Conservation (phyloP, 2,797 vertebrate species). For the Lacerta agilis region DNA sequence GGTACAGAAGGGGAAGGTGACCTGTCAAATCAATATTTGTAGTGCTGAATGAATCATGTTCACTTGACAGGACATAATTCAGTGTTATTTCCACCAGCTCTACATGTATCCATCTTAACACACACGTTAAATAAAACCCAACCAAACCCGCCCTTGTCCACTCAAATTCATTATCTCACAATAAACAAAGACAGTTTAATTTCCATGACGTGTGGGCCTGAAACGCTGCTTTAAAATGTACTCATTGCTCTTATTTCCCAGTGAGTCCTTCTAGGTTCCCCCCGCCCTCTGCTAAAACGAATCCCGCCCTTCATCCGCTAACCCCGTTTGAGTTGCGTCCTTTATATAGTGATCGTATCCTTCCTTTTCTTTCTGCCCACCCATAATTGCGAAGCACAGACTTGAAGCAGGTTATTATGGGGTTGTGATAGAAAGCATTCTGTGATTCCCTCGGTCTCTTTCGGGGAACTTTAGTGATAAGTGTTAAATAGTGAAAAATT, state of each 20-base stretch:
- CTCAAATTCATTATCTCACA: constrained; percentile 60
- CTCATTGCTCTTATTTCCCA: background rate
- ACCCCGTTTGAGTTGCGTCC: constrained; percentile 14
- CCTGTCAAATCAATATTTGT: constrained; percentile 65
- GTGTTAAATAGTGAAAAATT: background rate
- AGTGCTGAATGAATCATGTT: constrained; percentile 65
- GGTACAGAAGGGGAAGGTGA: constrained; percentile 58
- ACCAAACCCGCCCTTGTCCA: constrained; percentile 24
- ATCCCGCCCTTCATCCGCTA: constrained; percentile 1
- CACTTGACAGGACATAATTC: constrained; percentile 65
- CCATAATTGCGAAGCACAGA: constrained; percentile 2
- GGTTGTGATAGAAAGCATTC: background rate
- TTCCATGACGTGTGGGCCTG: constrained; percentile 37
- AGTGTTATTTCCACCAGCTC: constrained; percentile 60
- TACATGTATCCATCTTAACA: constrained; percentile 57
- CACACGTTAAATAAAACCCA: constrained; percentile 64
- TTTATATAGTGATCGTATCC: constrained; percentile 18
- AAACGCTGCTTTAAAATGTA: constrained; percentile 37
- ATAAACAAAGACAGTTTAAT: constrained; percentile 46
- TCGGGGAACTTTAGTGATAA: background rate
- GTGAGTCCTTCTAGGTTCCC: constrained; percentile 1
- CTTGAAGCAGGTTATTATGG: background rate
- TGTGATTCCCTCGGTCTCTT: background rate
- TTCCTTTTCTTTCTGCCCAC: background rate
- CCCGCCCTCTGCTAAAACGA: constrained; percentile 4